Base-by-base conservation (phyloP, 2,113 vertebrate genomes). In the Muscicapa adusta region DNA sequence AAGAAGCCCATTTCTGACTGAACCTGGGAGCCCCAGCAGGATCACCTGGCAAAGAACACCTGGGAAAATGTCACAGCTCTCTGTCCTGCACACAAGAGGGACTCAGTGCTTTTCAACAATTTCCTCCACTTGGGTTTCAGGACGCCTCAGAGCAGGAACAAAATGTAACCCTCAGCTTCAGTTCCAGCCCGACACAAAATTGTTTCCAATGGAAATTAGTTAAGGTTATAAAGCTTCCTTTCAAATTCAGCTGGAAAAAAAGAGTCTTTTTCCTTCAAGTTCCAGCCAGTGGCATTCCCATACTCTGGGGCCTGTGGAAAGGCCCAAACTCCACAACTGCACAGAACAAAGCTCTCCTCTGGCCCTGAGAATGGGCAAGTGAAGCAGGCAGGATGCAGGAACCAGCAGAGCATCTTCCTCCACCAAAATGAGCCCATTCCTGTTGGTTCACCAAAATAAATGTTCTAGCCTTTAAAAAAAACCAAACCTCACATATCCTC, bases 41-140 rank as follows among this genome's bases (percentile, higher is more conserved):
- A 51, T 3, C 53, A n/a, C 29, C 51, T 3, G 29, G 34, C 36
- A 84, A 9, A 34, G 8, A 40, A 3, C 9, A 67, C 11, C 24
- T 13, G 15, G 2, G 48, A 34, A 65, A 76, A 57, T 0, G 45
- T 2, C 23, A 18, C 57, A 53, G 7, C 16, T 16, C 16, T 16
- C 43, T 31, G 0, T 13, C 45, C 6, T 20, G 54, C 79, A 26
- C 5, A 18, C 14, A 11, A 40, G 40, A 38, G 17, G 9, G 34
- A 40, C 42, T 54, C 34, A 1, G 2, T 65, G 0, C 2, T 45
- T 43, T n/a, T 31, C 4, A n/a, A 45, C 16, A 71, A 2, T 5
- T 57, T 38, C 15, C 28, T 57, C 19, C 8, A 4, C 14, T 33
- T 62, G 26, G 57, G 58, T 51, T 47, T 43, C 36, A 18, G 5